Base-by-base conservation (phyloP, 2,888 invertebrate genomes). In the Leptogaster cylindrica region DNA sequence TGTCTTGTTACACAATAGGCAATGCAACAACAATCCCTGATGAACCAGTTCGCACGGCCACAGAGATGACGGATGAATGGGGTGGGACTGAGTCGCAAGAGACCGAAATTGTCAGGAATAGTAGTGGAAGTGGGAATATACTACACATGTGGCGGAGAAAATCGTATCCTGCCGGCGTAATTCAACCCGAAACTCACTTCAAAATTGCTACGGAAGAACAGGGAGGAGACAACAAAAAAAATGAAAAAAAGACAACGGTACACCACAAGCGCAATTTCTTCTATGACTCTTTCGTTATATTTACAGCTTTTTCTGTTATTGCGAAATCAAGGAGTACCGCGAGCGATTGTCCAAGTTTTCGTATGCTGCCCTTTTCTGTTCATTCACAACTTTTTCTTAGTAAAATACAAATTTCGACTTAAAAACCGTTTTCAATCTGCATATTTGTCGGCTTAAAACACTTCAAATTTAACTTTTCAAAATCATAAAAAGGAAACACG, bases 1-100 rank as follows among this genome's bases (percentile, higher is more conserved):
- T 70, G 70, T 70, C 61, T 65, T 66, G 69, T 69, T 70, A 70
- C 55, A 68, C 68, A 67, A 61, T 66, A 44, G 23, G 23, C 41
- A 63, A 23, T 41, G 61, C 52, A 66, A 64, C 66, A 68, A 65
- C 67, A 68, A 68, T 66, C 65, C 65, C 25, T 33, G 39, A 55
- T 55, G 36, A 61, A 18, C 58, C 39, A 14, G 41, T 41, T 61
- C 44, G 41, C 44, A 61, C 41, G 28, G 44, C 28, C 44, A 41
- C 18, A 28, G 16, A 44, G 44, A 28, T 27, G 27, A 61, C 18
- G 61, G 61, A 44, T 44, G 41, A 41, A 27, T 44, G 44, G 61
- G 44, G 61, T 61, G 61, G 61, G 61, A 44, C 41, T 23, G 61
- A 27, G 25, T 20, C 7, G 39, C 18, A 39, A 55, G 55, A 36